Evolutionary conservation across 2,888 invertebrate species (phyloP).

Genomic region (Rugalucina vietnamica): DNA sequence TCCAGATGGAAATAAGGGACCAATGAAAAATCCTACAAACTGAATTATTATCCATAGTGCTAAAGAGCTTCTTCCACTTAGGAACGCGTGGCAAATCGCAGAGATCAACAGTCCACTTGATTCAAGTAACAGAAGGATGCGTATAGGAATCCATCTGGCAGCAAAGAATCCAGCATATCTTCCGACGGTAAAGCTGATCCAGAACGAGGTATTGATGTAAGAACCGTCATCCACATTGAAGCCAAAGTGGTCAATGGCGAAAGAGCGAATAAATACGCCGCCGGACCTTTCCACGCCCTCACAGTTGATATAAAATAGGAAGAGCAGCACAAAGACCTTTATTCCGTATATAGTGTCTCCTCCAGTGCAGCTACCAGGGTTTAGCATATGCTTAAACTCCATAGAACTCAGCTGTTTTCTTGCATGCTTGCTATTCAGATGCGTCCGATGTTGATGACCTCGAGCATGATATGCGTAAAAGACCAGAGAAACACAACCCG

Average conservation of each 20-base stretch:
- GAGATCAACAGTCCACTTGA: conserved; percentile 55
- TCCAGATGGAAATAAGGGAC: conserved; percentile 69
- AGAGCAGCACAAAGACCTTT: conserved; percentile 60
- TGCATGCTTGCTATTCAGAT: neutral
- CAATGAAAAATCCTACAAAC: conserved; percentile 65
- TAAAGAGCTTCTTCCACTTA: conserved; percentile 51
- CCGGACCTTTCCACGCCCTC: conserved; percentile 71
- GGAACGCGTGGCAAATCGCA: conserved; percentile 61
- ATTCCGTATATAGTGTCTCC: conserved; percentile 65
- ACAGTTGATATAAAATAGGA: conserved; percentile 67
- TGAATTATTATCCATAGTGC: conserved; percentile 67
- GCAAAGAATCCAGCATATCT: conserved; percentile 64
- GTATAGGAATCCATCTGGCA: conserved; percentile 65
- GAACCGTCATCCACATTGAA: conserved; percentile 66
- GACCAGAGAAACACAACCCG: conserved; percentile 47
- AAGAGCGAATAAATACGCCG: conserved; percentile 72
- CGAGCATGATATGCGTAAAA: conserved; percentile 62
- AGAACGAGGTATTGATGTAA: conserved; percentile 69
- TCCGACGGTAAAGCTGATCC: conserved; percentile 70
- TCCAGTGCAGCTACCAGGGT: conserved; percentile 65
- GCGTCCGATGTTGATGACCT: neutral
- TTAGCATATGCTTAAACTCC: conserved; percentile 54
- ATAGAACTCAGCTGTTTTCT: neutral
- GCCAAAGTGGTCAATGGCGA: conserved; percentile 66
- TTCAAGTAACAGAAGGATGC: conserved; percentile 63